Base-by-base conservation (phyloP, 2,797 vertebrate species). In the Australoheros facetus region DNA sequence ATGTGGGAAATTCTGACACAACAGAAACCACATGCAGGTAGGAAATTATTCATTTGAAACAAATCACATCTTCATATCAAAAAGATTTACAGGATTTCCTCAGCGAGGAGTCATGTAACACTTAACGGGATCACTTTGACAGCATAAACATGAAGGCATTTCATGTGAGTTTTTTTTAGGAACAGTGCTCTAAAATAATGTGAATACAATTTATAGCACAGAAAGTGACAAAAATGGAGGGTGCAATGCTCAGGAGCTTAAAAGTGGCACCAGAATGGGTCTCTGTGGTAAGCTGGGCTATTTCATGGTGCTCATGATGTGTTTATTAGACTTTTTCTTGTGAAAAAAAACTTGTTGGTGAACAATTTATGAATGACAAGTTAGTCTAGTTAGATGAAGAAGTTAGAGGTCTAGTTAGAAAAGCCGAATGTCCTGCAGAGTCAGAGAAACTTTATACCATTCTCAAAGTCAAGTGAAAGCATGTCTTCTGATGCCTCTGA, bases 1-100 rank as follows among this genome's bases (percentile, higher is more conserved):
- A 93, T 96, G 73, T 98, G 97, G 97, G 97, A 98, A 93, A 95
- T 97, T 28, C 94, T 99, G 30, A 96, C 96, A 57, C 97, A 98
- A 94, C 96, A 96, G 93, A 97, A 97, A 76, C 95, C 96, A 0
- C 95, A 96, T 19, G 39, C 96, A 94, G 97, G 97, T 97, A 95
- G 62, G 79, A 79, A 73, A 77, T 2, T 4, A 59, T 84, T 85
- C 0, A 77, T 76, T 37, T 81, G 5, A 69, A 81, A 83, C 56
- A 8, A 21, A 48, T 81, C 16, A 8, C 28, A 84, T 84, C n/a
- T 42, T 56, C 28, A 72, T 7, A 74, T 80, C 39, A 80, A 74
- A 78, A 13, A 70, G 19, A 81, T 82, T 66, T 71, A 16, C 30
- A 30, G 5, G 26, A 1, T 75, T 34, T 30, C 51, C 56, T 78